Conservation (phyloP, 1,140 invertebrate species). For the Oreohelix idahoensis region DNA sequence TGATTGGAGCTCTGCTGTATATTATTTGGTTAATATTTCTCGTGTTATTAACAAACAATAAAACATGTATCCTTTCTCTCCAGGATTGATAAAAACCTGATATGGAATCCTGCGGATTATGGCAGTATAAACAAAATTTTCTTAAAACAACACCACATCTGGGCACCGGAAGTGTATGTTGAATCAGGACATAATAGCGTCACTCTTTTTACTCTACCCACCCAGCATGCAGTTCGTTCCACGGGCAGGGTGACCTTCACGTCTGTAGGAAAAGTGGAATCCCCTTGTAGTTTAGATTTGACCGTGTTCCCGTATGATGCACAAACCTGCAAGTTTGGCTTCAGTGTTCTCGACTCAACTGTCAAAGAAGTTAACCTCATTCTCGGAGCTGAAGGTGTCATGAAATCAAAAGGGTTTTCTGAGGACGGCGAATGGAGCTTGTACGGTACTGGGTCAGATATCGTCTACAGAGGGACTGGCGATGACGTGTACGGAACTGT, state of each 20-base stretch:
- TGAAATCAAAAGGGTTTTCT: neutral
- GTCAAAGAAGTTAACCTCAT: conserved; percentile 10
- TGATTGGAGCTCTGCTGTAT: too few relatives aligned
- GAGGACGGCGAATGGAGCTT: neutral
- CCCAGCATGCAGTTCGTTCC: neutral
- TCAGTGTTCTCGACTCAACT: conserved; percentile 7
- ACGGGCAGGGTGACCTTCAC: conserved; percentile 3
- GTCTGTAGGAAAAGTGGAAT: conserved; percentile 71
- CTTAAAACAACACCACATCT: conserved; percentile 10
- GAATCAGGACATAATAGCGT: neutral
- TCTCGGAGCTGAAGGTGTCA: neutral
- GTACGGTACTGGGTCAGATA: neutral
- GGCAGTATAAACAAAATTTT: conserved; percentile 5
- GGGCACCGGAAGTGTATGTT: conserved; percentile 15
- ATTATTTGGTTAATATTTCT: too few relatives aligned
- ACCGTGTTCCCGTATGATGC: conserved; percentile 54
- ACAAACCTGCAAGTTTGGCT: conserved; percentile 37
- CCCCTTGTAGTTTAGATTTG: conserved; percentile 45
- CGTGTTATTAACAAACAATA: too few relatives aligned
- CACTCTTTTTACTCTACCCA: conserved; percentile 4
- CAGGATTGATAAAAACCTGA: conserved; percentile 25
- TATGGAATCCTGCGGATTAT: conserved; percentile 4
- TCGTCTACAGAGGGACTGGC: neutral
- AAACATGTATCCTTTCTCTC: neutral
- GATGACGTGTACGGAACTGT: neutral